Evolutionary conservation across 2,113 vertebrate species (phyloP).

Genomic region (Laticauda laticaudata): DNA sequence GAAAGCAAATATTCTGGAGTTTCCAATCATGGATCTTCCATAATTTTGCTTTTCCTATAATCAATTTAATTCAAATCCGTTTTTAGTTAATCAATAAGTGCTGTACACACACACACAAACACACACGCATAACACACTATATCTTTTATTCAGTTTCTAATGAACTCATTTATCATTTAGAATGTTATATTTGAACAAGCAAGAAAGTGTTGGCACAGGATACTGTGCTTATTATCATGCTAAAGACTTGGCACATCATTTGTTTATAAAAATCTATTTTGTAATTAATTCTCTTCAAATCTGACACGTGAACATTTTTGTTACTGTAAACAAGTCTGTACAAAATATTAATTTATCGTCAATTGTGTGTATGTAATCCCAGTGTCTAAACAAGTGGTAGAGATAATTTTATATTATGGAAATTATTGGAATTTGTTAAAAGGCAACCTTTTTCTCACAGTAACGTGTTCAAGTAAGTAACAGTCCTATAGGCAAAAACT

Average conservation of each 20-base stretch:
- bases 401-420: background rate
- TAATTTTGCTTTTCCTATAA: background rate
- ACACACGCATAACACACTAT: no score
- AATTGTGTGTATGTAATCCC: background rate
- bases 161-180: background rate
- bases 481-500: background rate
- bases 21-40: background rate
- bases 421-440: background rate
- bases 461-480: background rate
- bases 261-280: constrained; percentile 8
- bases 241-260: background rate
- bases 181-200: background rate
- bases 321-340: background rate
- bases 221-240: background rate
- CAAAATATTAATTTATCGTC: background rate
- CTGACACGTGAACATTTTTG: background rate
- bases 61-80: background rate
- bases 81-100: background rate
- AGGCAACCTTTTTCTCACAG: background rate
- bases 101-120: background rate
- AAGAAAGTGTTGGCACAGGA: background rate
- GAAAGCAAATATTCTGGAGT: background rate
- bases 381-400: background rate
- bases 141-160: background rate
- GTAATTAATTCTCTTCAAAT: constrained; percentile 5